Base-by-base conservation (phyloP, 2,888 invertebrate species). In the Tribolium freemani region DNA sequence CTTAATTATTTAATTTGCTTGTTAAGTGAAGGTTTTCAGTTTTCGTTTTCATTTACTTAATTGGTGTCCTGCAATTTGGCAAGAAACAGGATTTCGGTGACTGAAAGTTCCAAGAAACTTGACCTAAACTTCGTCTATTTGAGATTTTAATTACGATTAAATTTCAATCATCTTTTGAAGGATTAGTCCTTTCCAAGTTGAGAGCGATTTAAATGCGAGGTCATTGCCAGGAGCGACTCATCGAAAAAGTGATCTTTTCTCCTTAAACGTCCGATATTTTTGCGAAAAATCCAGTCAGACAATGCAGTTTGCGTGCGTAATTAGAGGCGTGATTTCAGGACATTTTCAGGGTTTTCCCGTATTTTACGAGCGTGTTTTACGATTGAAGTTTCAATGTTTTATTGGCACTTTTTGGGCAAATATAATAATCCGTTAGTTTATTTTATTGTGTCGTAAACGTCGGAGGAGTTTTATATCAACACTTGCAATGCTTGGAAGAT, bases 361-460 rank as follows among this genome's bases (percentile, higher is more conserved):
- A 57, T 10, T 69, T 70, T 70, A 70, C 63, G 63, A 70, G 26
- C 63, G 50, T 38, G 54, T 69, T 69, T 69, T 69, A 69, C 60
- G 6, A 45, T 60, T 60, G 21, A 50, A 16, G 56, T 58, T 68
- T 60, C 51, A 51, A 69, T 69, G 69, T 61, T 63, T 63, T 63
- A 70, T 63, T 63, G 69, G 56, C 45, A 60, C 30, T 63, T 70
- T 70, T 70, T 63, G 69, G 63, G 16, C 63, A 71, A 71, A 71
- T 61, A 57, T 58, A 57, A 48, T 51, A 63, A 71, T 71, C 71
- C 71, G 71, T 71, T 71, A 71, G 57, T 70, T 60, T 71, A 64
- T 71, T 71, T 71, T 71, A 71, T 66, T 57, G 58, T 71, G 45
- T 58, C 57, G 57, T 71, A 71, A 71, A 71, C 16, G 64, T 71